These are phyloP conservation scores for Pitangus sulphuratus DNA, from an alignment of 2,797 vertebrate genomes.

Conservation along the genomic window DNA sequence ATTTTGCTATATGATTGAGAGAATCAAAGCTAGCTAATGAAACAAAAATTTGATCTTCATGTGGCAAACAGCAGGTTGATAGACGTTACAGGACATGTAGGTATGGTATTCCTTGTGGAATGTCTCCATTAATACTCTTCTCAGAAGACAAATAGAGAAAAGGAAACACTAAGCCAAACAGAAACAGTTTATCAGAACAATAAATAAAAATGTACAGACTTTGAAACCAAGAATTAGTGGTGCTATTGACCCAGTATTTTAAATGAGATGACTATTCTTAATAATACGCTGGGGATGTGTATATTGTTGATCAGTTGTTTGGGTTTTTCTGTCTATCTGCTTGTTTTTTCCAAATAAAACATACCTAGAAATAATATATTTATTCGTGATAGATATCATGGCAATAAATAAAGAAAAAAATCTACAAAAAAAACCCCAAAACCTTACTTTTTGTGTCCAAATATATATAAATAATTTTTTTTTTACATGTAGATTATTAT, in stretches of 20 bases:
- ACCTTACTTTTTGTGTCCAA: background rate
- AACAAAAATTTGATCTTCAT: background rate
- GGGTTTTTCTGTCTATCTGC: accelerated
- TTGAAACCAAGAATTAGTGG: background rate
- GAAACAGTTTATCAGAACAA: background rate
- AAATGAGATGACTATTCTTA: background rate
- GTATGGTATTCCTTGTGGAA: background rate
- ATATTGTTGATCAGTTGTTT: background rate
- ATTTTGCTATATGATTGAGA: background rate
- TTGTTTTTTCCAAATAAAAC: background rate
- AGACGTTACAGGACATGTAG: background rate
- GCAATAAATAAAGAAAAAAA: background rate
- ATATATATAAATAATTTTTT: background rate
- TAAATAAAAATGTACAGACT: background rate
- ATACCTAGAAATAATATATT: background rate
- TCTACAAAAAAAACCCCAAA: background rate
- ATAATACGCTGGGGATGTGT: accelerated
- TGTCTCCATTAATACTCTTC: background rate
- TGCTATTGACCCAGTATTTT: background rate
- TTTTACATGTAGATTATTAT: background rate
- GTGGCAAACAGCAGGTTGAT: background rate
- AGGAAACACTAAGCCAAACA: background rate
- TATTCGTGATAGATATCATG: background rate
- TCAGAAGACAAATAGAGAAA: background rate
- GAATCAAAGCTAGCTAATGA: background rate